Evolutionary conservation across 2,888 invertebrate genomes (phyloP), one percentile per base, ranked within the genome.

Genomic region (Drosophila peninsularis): DNA sequence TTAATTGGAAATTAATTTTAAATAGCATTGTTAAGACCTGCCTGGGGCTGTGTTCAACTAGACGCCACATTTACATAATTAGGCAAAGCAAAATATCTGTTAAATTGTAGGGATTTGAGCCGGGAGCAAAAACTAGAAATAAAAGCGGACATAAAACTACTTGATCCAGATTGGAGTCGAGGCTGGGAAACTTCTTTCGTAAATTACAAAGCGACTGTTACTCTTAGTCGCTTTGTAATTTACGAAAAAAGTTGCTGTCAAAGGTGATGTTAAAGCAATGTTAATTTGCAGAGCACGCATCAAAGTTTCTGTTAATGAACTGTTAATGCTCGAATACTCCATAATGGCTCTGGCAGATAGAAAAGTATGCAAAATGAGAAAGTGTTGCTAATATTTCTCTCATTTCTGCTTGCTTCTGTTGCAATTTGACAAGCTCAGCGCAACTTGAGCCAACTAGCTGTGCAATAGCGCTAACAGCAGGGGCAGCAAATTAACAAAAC

Each of bases 1-100:
- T 85, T 85, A 83, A 83, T 88, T 83, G 82, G 80, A 85, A 82
- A 82, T 83, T 88, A 82, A 83, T 83, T 83, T 88, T 73, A 78
- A 80, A 80, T 82, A 67, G 50, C 82, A 82, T 60, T 83, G 69
- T 82, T 85, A 54, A 70, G 71, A 63, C 49, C 11, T 41, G 50
- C 24, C 42, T 17, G 10, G 14, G 42, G 1, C 30, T 17, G 27
- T 66, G 53, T 60, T 63, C 50, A 66, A 42, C 6, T 21, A 13
- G 13, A 42, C 14, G 21, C 6, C 21, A 9, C 66, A 79, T 88
- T 88, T 73, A 66, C 86, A 85, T 88, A 88, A 82, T 74, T 80
- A 24, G 24, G 2, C 42, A 21, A 84, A 77, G 68, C 78, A 70
- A 75, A 84, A 73, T 61, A 64, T 39, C 68, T 70, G 78, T 68